Conservation (phyloP, 2,888 invertebrate genomes). For the Diaprepes abbreviatus region DNA sequence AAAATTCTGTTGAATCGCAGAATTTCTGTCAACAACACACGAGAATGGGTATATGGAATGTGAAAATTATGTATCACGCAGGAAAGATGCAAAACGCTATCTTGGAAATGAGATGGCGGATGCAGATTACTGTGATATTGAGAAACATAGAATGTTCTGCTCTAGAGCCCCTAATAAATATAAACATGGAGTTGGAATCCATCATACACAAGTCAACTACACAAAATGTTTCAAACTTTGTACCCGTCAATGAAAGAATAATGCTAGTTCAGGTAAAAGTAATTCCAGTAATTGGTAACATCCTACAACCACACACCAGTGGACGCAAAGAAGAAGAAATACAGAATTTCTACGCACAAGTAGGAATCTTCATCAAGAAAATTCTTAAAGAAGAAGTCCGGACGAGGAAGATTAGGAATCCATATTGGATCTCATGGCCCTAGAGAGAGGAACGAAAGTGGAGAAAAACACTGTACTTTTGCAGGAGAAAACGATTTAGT, state of each 20-base stretch:
- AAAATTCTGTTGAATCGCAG: too few relatives aligned
- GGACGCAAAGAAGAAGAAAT: background rate
- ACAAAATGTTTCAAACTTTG: constrained; percentile 15
- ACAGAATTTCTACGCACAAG: constrained; percentile 1
- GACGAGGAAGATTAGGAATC: constrained; percentile 5
- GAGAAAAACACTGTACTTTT: background rate
- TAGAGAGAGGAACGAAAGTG: background rate
- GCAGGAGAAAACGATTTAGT: background rate
- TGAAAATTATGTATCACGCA: too few relatives aligned
- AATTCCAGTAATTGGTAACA: constrained; percentile 3
- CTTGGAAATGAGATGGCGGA: background rate
- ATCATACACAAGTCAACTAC: constrained; percentile 7
- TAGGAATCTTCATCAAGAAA: background rate
- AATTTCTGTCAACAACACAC: too few relatives aligned
- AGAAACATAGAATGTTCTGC: constrained; percentile 8
- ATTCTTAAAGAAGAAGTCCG: background rate
- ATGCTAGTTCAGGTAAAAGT: too few relatives aligned
- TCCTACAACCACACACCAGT: background rate
- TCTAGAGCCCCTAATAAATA: constrained; percentile 1
- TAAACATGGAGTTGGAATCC: constrained; percentile 2
- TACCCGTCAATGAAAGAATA: constrained; percentile 15
- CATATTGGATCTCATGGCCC: too few relatives aligned
- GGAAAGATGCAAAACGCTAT: too few relatives aligned
- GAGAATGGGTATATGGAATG: too few relatives aligned
- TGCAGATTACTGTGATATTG: background rate